A percentile compares a stretch with the other conserved stretches of the same genome.
Evolutionary conservation across 2,888 invertebrate genomes (phyloP).

Genomic region (Drosophila hamatofila): DNA sequence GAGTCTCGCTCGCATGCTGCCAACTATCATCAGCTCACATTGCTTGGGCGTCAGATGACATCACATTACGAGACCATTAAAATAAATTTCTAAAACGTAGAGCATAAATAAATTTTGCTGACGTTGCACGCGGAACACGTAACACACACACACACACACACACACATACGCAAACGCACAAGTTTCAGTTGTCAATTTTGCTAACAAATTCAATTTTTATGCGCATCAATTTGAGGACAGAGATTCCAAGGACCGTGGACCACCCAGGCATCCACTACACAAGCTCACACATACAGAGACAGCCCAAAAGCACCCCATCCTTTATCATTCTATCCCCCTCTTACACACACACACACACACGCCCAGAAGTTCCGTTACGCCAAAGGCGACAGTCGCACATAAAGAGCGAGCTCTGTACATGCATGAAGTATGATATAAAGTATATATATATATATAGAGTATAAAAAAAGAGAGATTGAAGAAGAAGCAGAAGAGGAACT

Average conservation of each 20-base stretch:
- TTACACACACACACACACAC: background rate
- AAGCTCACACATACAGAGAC: background rate
- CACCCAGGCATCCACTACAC: conserved; percentile 28
- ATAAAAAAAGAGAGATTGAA: background rate
- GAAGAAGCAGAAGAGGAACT: conserved; percentile 23
- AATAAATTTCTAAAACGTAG: conserved; percentile 56
- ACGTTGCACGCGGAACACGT: conserved; percentile 64
- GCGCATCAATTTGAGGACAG: conserved; percentile 53
- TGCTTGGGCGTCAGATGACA: conserved; percentile 44
- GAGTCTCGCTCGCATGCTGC: conserved; percentile 8
- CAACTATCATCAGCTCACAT: conserved; percentile 34
- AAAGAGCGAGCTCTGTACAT: conserved; percentile 9
- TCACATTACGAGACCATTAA: conserved; percentile 60
- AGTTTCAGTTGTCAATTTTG: conserved; percentile 75
- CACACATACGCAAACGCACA: conserved; percentile 24
- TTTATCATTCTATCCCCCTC: background rate
- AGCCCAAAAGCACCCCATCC: background rate
- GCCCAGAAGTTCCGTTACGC: conserved; percentile 30
- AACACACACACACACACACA: conserved; percentile 2
- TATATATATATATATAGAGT: background rate
- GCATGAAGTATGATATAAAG: conserved; percentile 9
- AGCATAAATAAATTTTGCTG: conserved; percentile 60
- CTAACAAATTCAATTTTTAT: conserved; percentile 78
- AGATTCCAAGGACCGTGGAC: conserved; percentile 42
- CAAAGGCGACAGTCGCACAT: conserved; percentile 28